A percentile compares a stretch with the other conserved stretches of the same genome.
Evolutionary conservation across 2,113 vertebrate species (phyloP).

Genomic region (Cnemophilus loriae): DNA sequence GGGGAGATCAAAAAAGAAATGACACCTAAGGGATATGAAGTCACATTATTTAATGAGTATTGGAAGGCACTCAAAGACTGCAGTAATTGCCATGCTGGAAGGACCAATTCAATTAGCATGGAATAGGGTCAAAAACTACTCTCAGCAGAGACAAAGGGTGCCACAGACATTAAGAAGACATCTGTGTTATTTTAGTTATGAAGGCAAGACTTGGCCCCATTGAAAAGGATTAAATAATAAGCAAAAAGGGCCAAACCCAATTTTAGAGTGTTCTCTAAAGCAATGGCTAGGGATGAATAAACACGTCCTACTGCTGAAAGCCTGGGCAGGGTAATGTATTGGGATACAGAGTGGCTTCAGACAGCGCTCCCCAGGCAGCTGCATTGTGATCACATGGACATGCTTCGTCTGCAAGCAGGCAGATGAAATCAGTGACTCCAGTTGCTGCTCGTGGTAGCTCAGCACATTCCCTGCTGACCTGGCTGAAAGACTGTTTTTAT

Average conservation of each 20-base stretch:
- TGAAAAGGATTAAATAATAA: not conserved
- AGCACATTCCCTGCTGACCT: conserved; percentile 62
- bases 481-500: conserved; percentile 46
- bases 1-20: not conserved
- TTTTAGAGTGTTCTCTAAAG: not conserved
- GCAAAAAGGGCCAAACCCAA: not conserved
- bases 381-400: not conserved
- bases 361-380: not conserved
- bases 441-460: conserved; percentile 36
- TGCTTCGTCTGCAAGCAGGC: not conserved
- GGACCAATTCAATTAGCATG: not conserved
- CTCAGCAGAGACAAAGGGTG: not conserved
- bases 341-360: not conserved
- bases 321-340: not conserved
- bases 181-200: not conserved
- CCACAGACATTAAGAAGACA: not conserved
- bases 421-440: conserved; percentile 25
- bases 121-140: not conserved
- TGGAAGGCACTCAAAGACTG: not conserved
- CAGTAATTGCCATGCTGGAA: not conserved
- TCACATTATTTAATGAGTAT: not conserved
- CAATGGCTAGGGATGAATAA: conserved; percentile 17
- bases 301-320: conserved; percentile 14
- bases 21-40: not conserved
- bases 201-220: not conserved